phyloP scores from a whole-genome alignment of 2,797 vertebrate species.

The Cossypha heuglini region DNA sequence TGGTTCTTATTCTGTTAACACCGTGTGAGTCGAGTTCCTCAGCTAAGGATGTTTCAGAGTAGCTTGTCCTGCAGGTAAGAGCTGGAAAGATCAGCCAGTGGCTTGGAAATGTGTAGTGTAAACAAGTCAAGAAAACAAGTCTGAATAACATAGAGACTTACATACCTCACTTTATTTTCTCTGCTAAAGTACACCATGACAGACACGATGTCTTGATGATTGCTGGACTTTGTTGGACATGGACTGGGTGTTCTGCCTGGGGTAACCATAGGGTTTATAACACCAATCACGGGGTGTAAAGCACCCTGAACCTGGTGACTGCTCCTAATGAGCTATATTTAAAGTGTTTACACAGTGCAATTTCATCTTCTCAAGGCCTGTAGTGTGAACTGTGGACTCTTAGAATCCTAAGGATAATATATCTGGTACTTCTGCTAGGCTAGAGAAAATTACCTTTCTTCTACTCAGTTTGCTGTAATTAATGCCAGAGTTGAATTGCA shows the following conservation, averaged over 20 bases:
- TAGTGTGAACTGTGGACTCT: conserved; percentile 33
- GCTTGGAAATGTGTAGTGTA: conserved; percentile 1
- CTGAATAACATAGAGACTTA: background rate
- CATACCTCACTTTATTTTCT: background rate
- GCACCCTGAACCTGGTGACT: background rate
- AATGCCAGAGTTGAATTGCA: background rate
- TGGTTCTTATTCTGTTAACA: background rate
- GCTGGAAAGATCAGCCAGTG: background rate
- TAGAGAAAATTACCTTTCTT: conserved; percentile 22
- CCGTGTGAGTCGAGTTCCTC: background rate
- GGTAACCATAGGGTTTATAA: background rate
- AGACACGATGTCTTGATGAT: background rate
- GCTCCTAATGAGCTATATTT: background rate
- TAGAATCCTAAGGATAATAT: background rate
- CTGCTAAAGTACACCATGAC: background rate
- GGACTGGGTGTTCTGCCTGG: background rate
- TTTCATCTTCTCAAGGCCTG: conserved; percentile 20
- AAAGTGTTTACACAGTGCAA: background rate
- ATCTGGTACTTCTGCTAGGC: background rate
- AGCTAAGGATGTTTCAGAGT: background rate
- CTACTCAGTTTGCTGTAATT: background rate
- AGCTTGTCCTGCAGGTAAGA: background rate
- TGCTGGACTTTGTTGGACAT: background rate
- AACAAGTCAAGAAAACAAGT: background rate
- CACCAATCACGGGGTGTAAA: background rate